Evolutionary conservation across 2,888 invertebrate species (phyloP).

Genomic region (Dromius quadrimaculatus): DNA sequence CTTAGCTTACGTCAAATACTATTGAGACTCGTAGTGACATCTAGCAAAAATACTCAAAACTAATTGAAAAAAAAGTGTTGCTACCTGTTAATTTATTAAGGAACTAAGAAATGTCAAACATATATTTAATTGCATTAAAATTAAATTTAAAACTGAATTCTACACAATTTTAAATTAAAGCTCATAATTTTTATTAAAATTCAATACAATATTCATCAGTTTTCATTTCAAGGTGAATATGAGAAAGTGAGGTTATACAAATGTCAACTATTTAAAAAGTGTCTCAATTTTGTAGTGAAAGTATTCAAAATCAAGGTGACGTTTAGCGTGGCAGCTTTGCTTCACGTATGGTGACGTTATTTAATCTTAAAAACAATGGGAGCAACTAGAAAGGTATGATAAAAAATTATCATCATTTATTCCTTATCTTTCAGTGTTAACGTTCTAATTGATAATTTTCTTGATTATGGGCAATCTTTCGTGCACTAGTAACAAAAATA

Average conservation of each 20-base stretch:
- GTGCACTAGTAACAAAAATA: background rate
- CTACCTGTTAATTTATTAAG: too few species aligned
- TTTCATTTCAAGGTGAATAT: too few species aligned
- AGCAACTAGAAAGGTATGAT: constrained; percentile 47
- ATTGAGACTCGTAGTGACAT: background rate
- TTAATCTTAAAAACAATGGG: constrained; percentile 40
- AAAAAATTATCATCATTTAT: constrained; percentile 23
- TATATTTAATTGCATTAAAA: too few species aligned
- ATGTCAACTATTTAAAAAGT: constrained; percentile 47
- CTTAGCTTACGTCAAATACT: constrained; percentile 42
- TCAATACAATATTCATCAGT: too few species aligned
- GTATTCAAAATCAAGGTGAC: constrained; percentile 47
- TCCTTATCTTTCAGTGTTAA: background rate
- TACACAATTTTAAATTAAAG: too few species aligned
- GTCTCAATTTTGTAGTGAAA: constrained; percentile 11
- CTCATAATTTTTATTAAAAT: too few species aligned
- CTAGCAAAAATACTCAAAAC: too few species aligned
- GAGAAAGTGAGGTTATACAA: constrained; percentile 24
- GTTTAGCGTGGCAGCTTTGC: constrained; percentile 37
- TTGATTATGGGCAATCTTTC: constrained; percentile 30
- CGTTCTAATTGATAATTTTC: background rate
- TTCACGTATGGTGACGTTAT: constrained; percentile 36
- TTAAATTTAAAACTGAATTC: too few species aligned
- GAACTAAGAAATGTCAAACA: too few species aligned
- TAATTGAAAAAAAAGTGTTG: too few species aligned